Evolutionary conservation across 1,140 invertebrate species (phyloP).

Genomic region (Drosophila rhopaloa): DNA sequence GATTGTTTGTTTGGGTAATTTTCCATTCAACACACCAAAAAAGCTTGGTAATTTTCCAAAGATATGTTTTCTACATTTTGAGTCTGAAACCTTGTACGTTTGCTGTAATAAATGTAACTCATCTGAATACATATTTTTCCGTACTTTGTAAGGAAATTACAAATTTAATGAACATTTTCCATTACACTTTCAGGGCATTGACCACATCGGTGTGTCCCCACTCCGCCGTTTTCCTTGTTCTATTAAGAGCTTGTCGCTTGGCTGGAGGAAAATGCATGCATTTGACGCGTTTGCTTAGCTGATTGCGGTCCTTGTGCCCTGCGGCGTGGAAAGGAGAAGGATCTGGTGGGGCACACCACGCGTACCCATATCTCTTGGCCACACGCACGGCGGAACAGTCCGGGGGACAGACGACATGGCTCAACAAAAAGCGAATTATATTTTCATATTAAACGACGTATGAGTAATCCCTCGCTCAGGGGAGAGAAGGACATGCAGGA

Average conservation of each 20-base stretch:
- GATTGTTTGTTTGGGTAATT: too few species aligned
- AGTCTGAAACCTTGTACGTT: too few species aligned
- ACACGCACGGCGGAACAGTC: slow-evolving; percentile 43
- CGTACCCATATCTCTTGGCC: slow-evolving; percentile 50
- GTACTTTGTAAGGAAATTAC: background rate
- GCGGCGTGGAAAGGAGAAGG: slow-evolving; percentile 10
- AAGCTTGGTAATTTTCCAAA: too few species aligned
- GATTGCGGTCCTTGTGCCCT: slow-evolving; percentile 47
- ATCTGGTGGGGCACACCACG: slow-evolving; percentile 3
- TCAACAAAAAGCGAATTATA: slow-evolving; percentile 67
- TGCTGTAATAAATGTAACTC: too few species aligned
- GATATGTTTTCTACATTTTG: too few species aligned
- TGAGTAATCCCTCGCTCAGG: slow-evolving; percentile 40
- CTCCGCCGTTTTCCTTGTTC: slow-evolving; percentile 1
- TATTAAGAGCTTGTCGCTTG: slow-evolving; percentile 27
- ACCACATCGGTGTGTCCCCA: background rate
- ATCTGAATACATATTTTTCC: too few species aligned
- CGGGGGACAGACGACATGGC: slow-evolving; percentile 32
- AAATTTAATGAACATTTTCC: background rate
- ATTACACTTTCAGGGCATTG: slow-evolving; percentile 1
- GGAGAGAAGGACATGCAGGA: slow-evolving; percentile 7
- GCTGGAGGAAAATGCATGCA: slow-evolving; percentile 34
- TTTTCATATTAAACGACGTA: slow-evolving; percentile 67
- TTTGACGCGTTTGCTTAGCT: slow-evolving; percentile 55
- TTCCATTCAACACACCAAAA: too few species aligned